Base-by-base conservation (phyloP, 2,888 invertebrate genomes). In the Diloba caeruleocephala region DNA sequence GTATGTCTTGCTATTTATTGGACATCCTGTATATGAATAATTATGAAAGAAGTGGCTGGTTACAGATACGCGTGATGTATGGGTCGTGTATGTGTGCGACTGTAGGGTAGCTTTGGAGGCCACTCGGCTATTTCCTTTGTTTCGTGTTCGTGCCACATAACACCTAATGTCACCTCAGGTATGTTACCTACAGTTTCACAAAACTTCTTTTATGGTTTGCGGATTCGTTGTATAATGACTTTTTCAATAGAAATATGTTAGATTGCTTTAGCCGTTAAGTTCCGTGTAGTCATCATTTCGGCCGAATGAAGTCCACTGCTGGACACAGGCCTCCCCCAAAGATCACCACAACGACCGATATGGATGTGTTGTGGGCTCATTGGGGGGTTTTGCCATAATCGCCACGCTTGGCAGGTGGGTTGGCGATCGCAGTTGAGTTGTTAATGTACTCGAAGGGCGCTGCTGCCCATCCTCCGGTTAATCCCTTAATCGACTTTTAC, bases 121-220 rank as follows among this genome's bases (percentile, higher is more conserved):
- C 53, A 33, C 19, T 6, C 41, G 14, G 19, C 44, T 49, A 48
- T 34, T 59, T 53, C 45, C 67, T 70, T 59, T 56, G 52, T 58
- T 55, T 25, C 43, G 25, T 29, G 62, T 66, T 58, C 62, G 70
- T 65, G 66, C 41, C 50, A 46, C 51, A 32, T 33, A 49, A 39
- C 36, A 45, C 33, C 37, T 60, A 53, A 68, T 60, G 61, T 61
- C 71, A 61, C 51, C 43, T 38, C 32, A 17, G 17, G 34, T 39
- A 48, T 46, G 34, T 29, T 50, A 52, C 52, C n/a, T n/a, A 52
- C 36, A 64, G 46, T 42, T 13, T 56, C 32, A 57, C 52, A 41
- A 52, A 41, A 58, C 52, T 48, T 46, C 57, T 42, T 64, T 62
- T 57, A 38, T 43, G 55, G n/a, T 57, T 56, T 56, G 37, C 42